These are phyloP conservation scores for Osmerus eperlanus DNA, from an alignment of 2,113 vertebrate species.

Conservation along the genomic window DNA sequence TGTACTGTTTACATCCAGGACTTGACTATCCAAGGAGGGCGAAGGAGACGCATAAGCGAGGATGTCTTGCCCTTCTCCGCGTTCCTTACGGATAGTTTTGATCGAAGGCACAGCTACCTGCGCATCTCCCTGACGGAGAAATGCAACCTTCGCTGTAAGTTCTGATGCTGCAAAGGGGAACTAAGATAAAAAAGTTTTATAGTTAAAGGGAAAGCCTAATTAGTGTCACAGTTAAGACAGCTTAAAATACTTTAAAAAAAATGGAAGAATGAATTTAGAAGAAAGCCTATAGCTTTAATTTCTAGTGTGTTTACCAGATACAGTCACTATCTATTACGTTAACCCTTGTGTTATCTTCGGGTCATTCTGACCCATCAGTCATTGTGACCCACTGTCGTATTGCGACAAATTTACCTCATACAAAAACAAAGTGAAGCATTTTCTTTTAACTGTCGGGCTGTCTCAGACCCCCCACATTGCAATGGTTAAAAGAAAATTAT, in stretches of 20 bases:
- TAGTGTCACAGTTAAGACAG: not conserved
- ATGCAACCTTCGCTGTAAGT: constrained; percentile 96
- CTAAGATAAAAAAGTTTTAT: too few species aligned
- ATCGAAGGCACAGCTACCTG: constrained; percentile 89
- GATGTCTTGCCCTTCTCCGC: constrained; percentile 78
- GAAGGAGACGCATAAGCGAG: constrained; percentile 60
- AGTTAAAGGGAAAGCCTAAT: not conserved
- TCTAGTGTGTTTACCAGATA: too few species aligned
- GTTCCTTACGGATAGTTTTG: constrained; percentile 87
- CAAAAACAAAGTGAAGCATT: too few species aligned
- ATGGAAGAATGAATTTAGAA: not conserved
- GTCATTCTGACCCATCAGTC: too few species aligned
- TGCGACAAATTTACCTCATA: too few species aligned
- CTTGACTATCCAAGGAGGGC: constrained; percentile 35
- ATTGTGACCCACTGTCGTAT: too few species aligned
- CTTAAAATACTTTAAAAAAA: not conserved
- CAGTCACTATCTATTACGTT: not conserved
- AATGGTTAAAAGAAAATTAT: too few species aligned
- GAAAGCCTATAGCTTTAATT: too few species aligned
- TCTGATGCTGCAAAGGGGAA: too few species aligned
- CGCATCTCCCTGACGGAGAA: constrained; percentile 96
- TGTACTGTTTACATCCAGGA: constrained; percentile 54
- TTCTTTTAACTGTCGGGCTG: too few species aligned
- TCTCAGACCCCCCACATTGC: too few species aligned
- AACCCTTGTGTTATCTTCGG: too few species aligned